These are phyloP conservation scores for Drosophila picticornis DNA, from an alignment of 2,888 invertebrate species.

Conservation along the genomic window DNA sequence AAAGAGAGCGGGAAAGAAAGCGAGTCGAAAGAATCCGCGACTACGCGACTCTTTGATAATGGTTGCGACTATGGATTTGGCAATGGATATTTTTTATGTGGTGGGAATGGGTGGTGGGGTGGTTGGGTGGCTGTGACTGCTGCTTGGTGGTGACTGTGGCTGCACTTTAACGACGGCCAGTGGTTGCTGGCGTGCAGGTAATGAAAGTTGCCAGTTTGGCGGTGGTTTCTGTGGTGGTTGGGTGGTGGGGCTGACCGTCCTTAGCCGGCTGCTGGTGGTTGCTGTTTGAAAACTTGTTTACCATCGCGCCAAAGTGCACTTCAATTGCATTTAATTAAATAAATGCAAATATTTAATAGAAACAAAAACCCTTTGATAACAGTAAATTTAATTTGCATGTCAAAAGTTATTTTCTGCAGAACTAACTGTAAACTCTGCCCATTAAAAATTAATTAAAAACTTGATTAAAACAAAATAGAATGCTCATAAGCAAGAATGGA, in stretches of 20 bases:
- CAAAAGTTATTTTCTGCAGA: background rate
- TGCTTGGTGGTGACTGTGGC: slow-evolving; percentile 9
- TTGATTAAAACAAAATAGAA: too few species aligned
- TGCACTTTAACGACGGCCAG: slow-evolving; percentile 49
- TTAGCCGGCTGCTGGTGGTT: slow-evolving; percentile 35
- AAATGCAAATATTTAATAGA: slow-evolving; percentile 21
- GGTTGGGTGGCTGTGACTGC: slow-evolving; percentile 7
- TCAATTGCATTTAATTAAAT: slow-evolving; percentile 77
- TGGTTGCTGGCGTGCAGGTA: slow-evolving; percentile 58
- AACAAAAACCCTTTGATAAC: slow-evolving; percentile 9
- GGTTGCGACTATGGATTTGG: slow-evolving; percentile 41
- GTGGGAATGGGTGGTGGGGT: background rate
- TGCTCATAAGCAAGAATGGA: too few species aligned
- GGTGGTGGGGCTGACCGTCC: slow-evolving; percentile 2
- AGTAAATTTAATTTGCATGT: slow-evolving; percentile 1
- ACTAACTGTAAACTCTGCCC: too few species aligned
- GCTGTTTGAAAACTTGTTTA: slow-evolving; percentile 46
- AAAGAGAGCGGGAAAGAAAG: too few species aligned
- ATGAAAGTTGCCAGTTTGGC: slow-evolving; percentile 58
- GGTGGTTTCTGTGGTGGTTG: slow-evolving; percentile 2
- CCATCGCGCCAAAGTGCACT: slow-evolving; percentile 71
- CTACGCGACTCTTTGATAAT: slow-evolving; percentile 25
- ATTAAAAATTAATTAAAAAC: too few species aligned
- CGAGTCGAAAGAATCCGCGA: slow-evolving; percentile 10
- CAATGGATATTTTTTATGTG: slow-evolving; percentile 45